These are phyloP conservation scores for Tineola bisselliella DNA, from an alignment of 2,888 invertebrate species.

Conservation along the genomic window DNA sequence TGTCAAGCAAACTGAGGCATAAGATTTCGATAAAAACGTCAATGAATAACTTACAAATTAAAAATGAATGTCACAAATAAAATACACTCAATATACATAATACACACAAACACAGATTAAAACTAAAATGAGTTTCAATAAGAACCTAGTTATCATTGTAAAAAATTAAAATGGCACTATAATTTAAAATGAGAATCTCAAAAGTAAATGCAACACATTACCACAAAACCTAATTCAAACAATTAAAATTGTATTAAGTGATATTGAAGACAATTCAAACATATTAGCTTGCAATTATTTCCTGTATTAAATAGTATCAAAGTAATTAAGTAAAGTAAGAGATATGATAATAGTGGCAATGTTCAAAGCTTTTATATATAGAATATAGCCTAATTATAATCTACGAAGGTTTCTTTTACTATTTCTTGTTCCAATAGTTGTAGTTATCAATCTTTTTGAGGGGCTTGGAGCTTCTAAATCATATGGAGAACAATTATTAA, in stretches of 20 bases:
- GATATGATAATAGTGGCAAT: no score
- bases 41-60: neutral
- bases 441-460: slow-evolving; percentile 53
- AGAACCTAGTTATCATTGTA: slow-evolving; percentile 6
- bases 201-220: neutral
- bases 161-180: slow-evolving; percentile 14
- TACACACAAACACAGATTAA: slow-evolving; percentile 10
- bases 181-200: slow-evolving; percentile 8
- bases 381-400: slow-evolving; percentile 17
- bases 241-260: neutral
- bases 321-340: no score
- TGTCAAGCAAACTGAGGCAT: neutral
- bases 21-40: neutral
- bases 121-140: slow-evolving; percentile 13
- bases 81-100: neutral
- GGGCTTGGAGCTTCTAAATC: slow-evolving; percentile 58
- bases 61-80: neutral
- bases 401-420: slow-evolving; percentile 54
- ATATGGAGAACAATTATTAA: slow-evolving; percentile 48
- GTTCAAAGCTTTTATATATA: no score
- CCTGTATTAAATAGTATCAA: no score
- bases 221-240: neutral
- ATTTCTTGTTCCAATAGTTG: slow-evolving; percentile 45
- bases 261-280: no score
- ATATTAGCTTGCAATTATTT: no score